Conservation (phyloP, 2,888 invertebrate species). For the Acrobasis repandana region DNA sequence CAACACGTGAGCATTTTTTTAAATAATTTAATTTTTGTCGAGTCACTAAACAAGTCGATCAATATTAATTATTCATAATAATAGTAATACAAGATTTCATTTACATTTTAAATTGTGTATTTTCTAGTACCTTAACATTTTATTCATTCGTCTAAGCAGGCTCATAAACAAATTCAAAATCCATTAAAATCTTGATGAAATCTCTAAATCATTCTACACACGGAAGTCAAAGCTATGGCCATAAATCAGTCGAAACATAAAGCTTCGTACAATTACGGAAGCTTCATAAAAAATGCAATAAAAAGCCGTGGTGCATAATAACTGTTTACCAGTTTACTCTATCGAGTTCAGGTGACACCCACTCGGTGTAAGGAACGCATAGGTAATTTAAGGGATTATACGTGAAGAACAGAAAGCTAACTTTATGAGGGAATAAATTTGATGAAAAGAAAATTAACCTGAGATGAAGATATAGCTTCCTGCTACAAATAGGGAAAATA, state of each 20-base stretch:
- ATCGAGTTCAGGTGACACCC: neutral
- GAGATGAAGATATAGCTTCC: too few species aligned
- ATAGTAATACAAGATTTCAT: too few species aligned
- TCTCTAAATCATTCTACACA: slow-evolving; percentile 15
- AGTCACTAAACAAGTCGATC: too few species aligned
- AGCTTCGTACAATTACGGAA: slow-evolving; percentile 11
- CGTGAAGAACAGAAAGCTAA: neutral
- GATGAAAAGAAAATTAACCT: too few species aligned
- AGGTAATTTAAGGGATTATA: too few species aligned
- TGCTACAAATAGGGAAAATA: too few species aligned
- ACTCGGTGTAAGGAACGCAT: too few species aligned
- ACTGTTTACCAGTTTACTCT: neutral
- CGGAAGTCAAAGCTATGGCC: slow-evolving; percentile 8
- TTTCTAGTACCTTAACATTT: too few species aligned
- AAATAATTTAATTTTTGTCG: too few species aligned
- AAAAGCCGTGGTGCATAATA: neutral
- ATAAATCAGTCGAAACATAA: slow-evolving; percentile 1
- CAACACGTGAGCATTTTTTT: too few species aligned
- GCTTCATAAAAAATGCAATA: slow-evolving; percentile 7
- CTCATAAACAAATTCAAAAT: slow-evolving; percentile 12
- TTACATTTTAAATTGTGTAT: too few species aligned
- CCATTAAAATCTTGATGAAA: slow-evolving; percentile 9
- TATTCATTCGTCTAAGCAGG: slow-evolving; percentile 25
- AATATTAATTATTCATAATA: too few species aligned
- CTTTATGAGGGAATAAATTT: neutral